phyloP scores from a whole-genome alignment of 2,113 vertebrate genomes.

The Gavialis gangeticus region DNA sequence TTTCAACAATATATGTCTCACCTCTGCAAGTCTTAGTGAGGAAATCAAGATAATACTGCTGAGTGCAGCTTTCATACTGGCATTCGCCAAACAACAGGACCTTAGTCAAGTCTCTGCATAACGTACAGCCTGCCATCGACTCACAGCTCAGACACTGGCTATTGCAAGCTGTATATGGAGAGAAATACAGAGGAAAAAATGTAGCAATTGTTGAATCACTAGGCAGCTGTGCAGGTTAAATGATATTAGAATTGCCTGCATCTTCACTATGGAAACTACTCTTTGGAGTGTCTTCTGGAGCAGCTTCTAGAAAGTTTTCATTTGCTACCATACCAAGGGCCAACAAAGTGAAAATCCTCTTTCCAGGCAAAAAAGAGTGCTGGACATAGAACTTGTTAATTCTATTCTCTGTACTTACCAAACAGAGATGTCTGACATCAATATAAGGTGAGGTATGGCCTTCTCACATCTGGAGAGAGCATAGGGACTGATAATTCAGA shows the following conservation, averaged over 20 bases:
- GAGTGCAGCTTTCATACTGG: slow-evolving; percentile 89
- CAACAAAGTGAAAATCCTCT: neutral
- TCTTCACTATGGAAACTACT: neutral
- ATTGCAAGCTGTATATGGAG: slow-evolving; percentile 82
- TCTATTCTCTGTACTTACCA: neutral
- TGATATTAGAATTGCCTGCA: neutral
- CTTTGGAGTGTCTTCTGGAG: neutral
- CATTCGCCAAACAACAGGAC: slow-evolving; percentile 95
- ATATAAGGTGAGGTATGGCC: neutral
- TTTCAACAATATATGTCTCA: slow-evolving; percentile 51
- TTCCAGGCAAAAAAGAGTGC: neutral
- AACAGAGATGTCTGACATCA: neutral
- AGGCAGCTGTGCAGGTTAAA: neutral
- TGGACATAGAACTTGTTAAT: rapidly evolving
- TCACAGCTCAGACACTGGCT: slow-evolving; percentile 88
- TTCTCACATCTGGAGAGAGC: neutral
- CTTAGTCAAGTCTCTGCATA: slow-evolving; percentile 88
- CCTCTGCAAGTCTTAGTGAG: slow-evolving; percentile 88
- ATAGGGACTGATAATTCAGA: neutral
- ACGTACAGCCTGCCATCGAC: slow-evolving; percentile 78
- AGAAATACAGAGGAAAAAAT: slow-evolving; percentile 2
- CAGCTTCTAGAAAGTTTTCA: neutral
- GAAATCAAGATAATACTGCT: slow-evolving; percentile 92
- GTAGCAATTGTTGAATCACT: neutral
- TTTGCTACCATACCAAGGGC: rapidly evolving